Percentiles rank a stretch among this genome's conserved stretches.
Conservation (phyloP, 1,140 invertebrate species). For the Lithobius niger region DNA sequence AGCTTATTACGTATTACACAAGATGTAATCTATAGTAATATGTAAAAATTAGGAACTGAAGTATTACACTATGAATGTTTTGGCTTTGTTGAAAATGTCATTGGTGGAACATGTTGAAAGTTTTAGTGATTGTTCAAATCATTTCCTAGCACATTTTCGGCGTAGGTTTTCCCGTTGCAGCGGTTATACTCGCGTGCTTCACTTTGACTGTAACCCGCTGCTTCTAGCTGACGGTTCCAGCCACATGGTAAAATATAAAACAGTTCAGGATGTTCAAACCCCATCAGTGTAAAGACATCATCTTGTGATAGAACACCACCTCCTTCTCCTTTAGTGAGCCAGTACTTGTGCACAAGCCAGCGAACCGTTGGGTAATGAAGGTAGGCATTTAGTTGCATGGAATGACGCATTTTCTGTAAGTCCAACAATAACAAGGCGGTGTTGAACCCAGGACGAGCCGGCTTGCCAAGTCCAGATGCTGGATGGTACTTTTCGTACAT, state of each 20-base stretch:
- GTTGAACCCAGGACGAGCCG: slow-evolving; percentile 17
- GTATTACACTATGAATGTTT: no score
- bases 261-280: slow-evolving; percentile 11
- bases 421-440: slow-evolving; percentile 14
- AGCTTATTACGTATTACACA: no score
- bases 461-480: slow-evolving; percentile 11
- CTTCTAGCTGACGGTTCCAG: slow-evolving; percentile 16
- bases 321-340: slow-evolving; percentile 5
- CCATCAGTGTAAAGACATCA: slow-evolving; percentile 17
- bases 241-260: slow-evolving; percentile 18
- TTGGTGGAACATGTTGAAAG: no score
- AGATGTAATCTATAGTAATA: no score
- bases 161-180: slow-evolving; percentile 3
- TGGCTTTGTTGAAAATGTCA: no score
- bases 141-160: not conserved
- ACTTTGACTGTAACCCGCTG: not conserved
- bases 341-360: slow-evolving; percentile 16
- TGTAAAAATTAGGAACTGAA: no score
- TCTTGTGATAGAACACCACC: slow-evolving; percentile 4
- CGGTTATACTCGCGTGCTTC: slow-evolving; percentile 9
- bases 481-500: slow-evolving; percentile 13
- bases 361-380: slow-evolving; percentile 13
- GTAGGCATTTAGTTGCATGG: slow-evolving; percentile 8
- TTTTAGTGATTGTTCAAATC: slow-evolving; percentile 20
- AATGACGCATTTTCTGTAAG: slow-evolving; percentile 15